These are phyloP conservation scores for Enchytraeus crypticus DNA, from an alignment of 2,888 invertebrate genomes.

Conservation along the genomic window DNA sequence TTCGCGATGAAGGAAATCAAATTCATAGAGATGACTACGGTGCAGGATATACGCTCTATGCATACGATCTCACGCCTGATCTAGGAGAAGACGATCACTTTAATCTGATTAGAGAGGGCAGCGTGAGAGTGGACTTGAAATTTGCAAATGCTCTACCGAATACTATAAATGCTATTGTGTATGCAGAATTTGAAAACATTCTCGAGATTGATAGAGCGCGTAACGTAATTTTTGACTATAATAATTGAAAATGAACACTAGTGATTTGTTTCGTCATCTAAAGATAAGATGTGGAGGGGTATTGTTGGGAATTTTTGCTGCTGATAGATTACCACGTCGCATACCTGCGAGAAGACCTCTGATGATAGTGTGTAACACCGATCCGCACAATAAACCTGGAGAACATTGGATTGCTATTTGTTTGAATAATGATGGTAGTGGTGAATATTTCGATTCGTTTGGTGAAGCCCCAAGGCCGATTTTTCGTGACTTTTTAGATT, in stretches of 20 bases:
- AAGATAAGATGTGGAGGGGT: too few relatives aligned
- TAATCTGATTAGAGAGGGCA: background rate
- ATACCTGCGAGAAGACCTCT: background rate
- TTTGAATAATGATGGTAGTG: background rate
- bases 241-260: background rate
- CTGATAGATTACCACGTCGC: background rate
- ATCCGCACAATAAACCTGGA: background rate
- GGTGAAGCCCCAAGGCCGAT: too few relatives aligned
- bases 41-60: background rate
- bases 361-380: background rate
- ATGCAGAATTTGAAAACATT: constrained; percentile 2
- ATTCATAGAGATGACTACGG: background rate
- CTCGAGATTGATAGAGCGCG: background rate
- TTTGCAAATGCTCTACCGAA: background rate
- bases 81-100: background rate
- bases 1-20: background rate
- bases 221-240: background rate
- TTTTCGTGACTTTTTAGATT: too few relatives aligned
- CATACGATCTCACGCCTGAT: background rate
- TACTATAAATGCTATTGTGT: background rate
- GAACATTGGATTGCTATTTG: background rate
- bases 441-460: constrained; percentile 2
- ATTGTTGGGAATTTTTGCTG: background rate
- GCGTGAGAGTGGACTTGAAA: background rate
- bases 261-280: background rate